Conservation (phyloP, 2,797 vertebrate species). For the Sternarchorhynchus goeldii region DNA sequence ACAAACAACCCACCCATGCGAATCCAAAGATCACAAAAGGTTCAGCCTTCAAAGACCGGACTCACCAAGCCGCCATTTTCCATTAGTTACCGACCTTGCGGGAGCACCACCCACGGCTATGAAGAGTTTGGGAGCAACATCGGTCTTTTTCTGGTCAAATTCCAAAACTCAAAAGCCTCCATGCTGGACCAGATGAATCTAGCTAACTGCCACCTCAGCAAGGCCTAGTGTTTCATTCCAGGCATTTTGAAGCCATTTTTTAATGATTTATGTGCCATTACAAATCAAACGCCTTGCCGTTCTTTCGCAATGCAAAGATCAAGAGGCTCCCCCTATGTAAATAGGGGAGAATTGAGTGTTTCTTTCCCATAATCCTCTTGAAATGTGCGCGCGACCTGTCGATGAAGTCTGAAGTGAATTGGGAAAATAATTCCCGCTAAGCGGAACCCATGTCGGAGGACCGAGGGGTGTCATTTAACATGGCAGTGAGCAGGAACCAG, state of each 20-base stretch:
- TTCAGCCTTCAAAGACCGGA: conserved; percentile 10
- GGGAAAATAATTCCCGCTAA: conserved; percentile 56
- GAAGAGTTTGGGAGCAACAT: too few species aligned
- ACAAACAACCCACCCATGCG: conserved; percentile 35
- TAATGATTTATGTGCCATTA: neutral
- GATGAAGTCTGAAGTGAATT: conserved; percentile 54
- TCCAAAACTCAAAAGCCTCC: too few species aligned
- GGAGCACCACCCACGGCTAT: too few species aligned
- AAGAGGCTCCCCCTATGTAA: conserved; percentile 9
- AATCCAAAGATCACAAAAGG: conserved; percentile 26
- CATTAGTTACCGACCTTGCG: too few species aligned
- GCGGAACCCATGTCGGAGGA: conserved; percentile 58
- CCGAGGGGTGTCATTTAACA: conserved; percentile 42
- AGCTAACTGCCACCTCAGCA: too few species aligned
- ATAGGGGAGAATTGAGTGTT: conserved; percentile 51
- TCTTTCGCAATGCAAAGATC: neutral
- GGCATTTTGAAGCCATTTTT: too few species aligned
- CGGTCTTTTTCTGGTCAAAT: too few species aligned
- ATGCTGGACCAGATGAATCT: too few species aligned
- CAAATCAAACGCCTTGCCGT: neutral
- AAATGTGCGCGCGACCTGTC: conserved; percentile 62
- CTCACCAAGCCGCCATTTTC: neutral
- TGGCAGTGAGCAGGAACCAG: conserved; percentile 37
- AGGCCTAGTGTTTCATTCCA: too few species aligned
- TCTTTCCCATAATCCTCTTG: conserved; percentile 49